A percentile compares a stretch with the other conserved stretches of the same genome.
phyloP scores from a whole-genome alignment of 2,113 vertebrate species.

The Daboia siamensis region DNA sequence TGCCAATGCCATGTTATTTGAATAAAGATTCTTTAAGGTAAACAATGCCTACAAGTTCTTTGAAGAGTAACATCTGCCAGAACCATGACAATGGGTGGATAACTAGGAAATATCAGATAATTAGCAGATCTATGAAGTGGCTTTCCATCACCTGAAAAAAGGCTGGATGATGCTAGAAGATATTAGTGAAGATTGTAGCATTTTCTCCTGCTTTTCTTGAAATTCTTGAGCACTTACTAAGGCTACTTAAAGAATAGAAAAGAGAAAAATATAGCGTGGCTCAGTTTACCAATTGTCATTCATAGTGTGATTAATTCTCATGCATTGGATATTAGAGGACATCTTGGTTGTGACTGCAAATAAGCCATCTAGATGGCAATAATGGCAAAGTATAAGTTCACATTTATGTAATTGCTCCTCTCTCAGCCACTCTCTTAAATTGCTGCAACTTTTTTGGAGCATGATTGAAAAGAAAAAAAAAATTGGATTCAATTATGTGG shows the following conservation, averaged over 20 bases:
- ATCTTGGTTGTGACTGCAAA: slow-evolving; percentile 11
- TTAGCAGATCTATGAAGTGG: neutral
- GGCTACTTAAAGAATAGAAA: neutral
- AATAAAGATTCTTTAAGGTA: too few species aligned
- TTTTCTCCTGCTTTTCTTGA: neutral
- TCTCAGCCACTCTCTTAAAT: neutral
- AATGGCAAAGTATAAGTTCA: neutral
- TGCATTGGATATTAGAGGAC: neutral
- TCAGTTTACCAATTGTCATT: slow-evolving; percentile 6
- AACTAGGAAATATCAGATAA: neutral
- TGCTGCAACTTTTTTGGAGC: slow-evolving; percentile 37
- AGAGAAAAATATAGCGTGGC: neutral
- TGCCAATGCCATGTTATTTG: too few species aligned
- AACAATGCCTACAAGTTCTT: too few species aligned
- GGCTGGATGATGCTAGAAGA: neutral
- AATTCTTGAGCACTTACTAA: neutral
- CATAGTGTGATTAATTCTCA: neutral
- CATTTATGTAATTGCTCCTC: neutral
- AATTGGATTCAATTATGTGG: slow-evolving; percentile 40
- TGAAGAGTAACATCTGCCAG: too few species aligned
- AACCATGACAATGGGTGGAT: neutral
- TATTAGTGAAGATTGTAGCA: neutral
- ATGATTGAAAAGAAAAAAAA: slow-evolving; percentile 41
- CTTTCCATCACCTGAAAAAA: neutral
- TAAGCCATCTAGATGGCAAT: slow-evolving; percentile 7